Conservation (phyloP, 2,888 invertebrate species). For the Noctua fimbriata region DNA sequence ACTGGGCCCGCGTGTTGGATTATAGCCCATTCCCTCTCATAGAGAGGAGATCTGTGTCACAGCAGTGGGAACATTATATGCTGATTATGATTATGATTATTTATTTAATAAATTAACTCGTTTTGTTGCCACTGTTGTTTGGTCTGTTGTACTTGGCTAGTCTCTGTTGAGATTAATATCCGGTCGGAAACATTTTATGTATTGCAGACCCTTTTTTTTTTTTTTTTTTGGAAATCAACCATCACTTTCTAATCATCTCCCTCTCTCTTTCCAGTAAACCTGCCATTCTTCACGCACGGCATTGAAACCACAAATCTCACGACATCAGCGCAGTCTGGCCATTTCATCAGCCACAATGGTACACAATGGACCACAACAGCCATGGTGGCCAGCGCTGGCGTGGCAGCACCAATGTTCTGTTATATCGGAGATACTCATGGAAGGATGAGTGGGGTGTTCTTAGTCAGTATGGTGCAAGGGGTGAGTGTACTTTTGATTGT, state of each 20-base stretch:
- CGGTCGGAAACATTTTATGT: neutral
- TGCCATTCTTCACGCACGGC: slow-evolving; percentile 85
- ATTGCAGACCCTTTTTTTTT: neutral
- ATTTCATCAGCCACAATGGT: slow-evolving; percentile 71
- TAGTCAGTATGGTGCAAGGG: slow-evolving; percentile 81
- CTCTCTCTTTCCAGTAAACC: slow-evolving; percentile 74
- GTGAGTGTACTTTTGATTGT: slow-evolving; percentile 71
- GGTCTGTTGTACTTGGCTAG: too few species aligned
- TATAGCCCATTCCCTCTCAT: too few species aligned
- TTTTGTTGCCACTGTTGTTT: too few species aligned
- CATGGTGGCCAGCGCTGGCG: slow-evolving; percentile 73
- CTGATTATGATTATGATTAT: too few species aligned
- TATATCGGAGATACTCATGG: slow-evolving; percentile 76
- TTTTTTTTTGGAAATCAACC: neutral
- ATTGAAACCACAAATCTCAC: slow-evolving; percentile 78
- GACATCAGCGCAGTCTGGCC: slow-evolving; percentile 77
- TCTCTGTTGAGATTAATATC: too few species aligned
- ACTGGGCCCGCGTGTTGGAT: too few species aligned
- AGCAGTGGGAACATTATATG: too few species aligned
- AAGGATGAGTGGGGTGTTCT: slow-evolving; percentile 77
- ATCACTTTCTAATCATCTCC: neutral
- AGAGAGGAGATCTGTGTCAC: too few species aligned
- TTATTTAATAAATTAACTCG: too few species aligned
- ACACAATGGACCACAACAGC: slow-evolving; percentile 81
- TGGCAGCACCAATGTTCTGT: slow-evolving; percentile 76